Base-by-base conservation (phyloP, 2,113 vertebrate genomes). In the Paracyprichromis sp. region DNA sequence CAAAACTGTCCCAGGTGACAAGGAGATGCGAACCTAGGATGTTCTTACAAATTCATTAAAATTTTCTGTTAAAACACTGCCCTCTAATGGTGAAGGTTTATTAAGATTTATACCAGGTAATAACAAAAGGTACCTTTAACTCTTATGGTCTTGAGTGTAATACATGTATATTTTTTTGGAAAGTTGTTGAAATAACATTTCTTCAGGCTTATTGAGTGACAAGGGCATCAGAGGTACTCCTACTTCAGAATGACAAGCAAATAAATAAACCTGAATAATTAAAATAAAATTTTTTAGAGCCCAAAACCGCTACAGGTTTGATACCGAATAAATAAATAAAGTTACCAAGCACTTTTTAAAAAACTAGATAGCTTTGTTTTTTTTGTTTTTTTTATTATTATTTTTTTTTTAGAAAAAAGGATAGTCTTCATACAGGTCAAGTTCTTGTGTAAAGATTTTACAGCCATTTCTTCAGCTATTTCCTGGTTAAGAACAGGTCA, bases 301-400 rank as follows among this genome's bases (percentile, higher is more conserved):
- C 0, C 21, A 45, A 45, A 73, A 4, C 0, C 0, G 1, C 69
- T 45, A 71, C n/a, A 16, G n/a, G n/a, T 71, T 43, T 73, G n/a
- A 13, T 24, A 24, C 12, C 10, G 1, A 13, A 40, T 40, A 40
- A 69, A 66, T n/a, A 38, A n/a, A 36, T 66, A 36, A 66, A 66
- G 11, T 8, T 69, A 14, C 11, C n/a, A 40, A 69, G 7, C 36
- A 14, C 36, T 40, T 38, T 63, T 31, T 10, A 1, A 1, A 38
- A n/a, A 66, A 66, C 19, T n/a, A n/a, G 19, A 66, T 36, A 36
- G 17, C 7, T 40, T 69, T 21, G 2, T 2, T 13, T 57, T 54
- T 21, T 53, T 9, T 26, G 1, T 56, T 24, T 2, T 3, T 56
- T 24, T 2, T 2, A 5, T 57, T 21, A 21, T 21, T 21, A 21